Base-by-base conservation (phyloP, 2,113 vertebrate genomes). In the Nycticryphes semicollaris region DNA sequence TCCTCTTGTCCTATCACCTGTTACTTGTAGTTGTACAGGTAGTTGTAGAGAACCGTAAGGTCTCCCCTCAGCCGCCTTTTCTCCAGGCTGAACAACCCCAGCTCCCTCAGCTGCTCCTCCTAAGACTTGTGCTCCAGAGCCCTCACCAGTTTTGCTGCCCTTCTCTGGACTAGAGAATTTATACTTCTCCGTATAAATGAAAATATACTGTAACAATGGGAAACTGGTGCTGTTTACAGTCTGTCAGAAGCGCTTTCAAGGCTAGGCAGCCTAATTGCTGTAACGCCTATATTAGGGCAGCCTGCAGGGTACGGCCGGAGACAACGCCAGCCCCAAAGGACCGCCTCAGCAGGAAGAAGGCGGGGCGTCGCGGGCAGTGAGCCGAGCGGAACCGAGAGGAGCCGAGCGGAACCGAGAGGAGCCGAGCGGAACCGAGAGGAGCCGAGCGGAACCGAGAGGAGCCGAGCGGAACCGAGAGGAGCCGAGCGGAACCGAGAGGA, bases 241-340 rank as follows among this genome's bases (percentile, higher is more conserved):
- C 23, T 2, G 33, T 1, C 27, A 4, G 43, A 3, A 28, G 14
- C 17, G 10, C 60, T 10, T 59, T 3, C 54, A 5, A 6, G 50
- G 17, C 20, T 17, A 4, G 30, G 16, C 28, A 28, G 37, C 1
- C 47, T 5, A 14, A 7, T 30, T 6, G 2, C 56, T 8, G 3
- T 1, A 11, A 0, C 21, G 20, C 33, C 45, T 4, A 0, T 3
- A 0, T 0, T 2, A 1, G 10, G 12, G 4, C 7, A 9, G 27
- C 8, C 47, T 5, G 5, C 2, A 21, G 3, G 3, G 7, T 8
- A 3, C 13, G 7, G 3, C 4, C 5, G 14, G 31, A 8, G 1
- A 33, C 0, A 16, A 9, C 2, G 4, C 41, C 48, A 0, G 21
- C 4, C 20, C 3, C 19, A 7, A 9, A 18, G 1, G 9, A 37